Percentiles rank a stretch among this genome's conserved stretches.
Evolutionary conservation across 2,113 vertebrate genomes (phyloP).

Genomic region (Etheostoma spectabile): DNA sequence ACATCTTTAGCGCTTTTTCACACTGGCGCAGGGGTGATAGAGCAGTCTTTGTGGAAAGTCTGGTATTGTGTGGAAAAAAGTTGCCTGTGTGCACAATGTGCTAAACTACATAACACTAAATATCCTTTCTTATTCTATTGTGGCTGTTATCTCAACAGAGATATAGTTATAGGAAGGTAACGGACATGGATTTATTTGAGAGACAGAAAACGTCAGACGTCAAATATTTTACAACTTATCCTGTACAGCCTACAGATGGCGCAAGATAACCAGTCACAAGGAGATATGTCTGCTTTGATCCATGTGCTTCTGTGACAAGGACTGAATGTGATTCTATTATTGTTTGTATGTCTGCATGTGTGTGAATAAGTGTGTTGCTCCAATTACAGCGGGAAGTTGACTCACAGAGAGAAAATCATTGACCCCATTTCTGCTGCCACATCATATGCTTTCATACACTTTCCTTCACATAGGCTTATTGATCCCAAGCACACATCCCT

Average conservation of each 20-base stretch:
- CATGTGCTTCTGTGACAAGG: not conserved
- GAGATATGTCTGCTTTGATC: not conserved
- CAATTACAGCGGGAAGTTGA: slow-evolving; percentile 41
- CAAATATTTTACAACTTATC: not conserved
- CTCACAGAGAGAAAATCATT: slow-evolving; percentile 36
- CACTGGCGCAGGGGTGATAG: not conserved
- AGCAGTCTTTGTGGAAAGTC: not conserved
- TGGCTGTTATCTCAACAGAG: not conserved
- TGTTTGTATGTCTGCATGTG: not conserved
- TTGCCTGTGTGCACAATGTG: not conserved
- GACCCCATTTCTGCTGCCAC: not conserved
- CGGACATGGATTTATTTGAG: not conserved
- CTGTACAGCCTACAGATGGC: slow-evolving; percentile 71
- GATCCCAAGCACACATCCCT: slow-evolving; percentile 9
- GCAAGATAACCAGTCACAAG: slow-evolving; percentile 65
- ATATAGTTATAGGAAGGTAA: not conserved
- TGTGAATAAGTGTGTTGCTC: slow-evolving; percentile 19
- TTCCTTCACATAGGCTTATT: not conserved
- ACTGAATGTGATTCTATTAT: not conserved
- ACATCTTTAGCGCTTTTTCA: not conserved
- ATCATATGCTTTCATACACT: slow-evolving; percentile 5
- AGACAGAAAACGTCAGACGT: not conserved
- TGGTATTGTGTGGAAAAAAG: not conserved
- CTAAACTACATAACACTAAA: not conserved
- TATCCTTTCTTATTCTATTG: not conserved